These are phyloP conservation scores for Coenobita brevimanus DNA, from an alignment of 1,140 invertebrate genomes.

Conservation along the genomic window DNA sequence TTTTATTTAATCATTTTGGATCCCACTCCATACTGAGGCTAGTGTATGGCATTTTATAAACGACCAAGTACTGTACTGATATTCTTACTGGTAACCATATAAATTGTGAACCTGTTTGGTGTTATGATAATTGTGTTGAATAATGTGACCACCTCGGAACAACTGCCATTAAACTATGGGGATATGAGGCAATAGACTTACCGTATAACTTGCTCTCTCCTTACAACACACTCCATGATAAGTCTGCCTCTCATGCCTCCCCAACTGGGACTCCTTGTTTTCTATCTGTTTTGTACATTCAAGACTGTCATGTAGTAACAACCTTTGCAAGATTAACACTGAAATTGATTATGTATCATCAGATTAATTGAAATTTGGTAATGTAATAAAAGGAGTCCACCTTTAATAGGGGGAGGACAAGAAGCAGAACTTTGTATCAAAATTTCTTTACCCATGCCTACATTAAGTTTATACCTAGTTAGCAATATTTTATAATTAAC, in stretches of 20 bases:
- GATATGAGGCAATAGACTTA: constrained; percentile 40
- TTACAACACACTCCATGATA: constrained; percentile 6
- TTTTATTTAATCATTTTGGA: constrained; percentile 12
- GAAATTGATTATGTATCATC: too few relatives aligned
- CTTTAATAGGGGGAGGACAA: too few relatives aligned
- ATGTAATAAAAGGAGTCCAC: too few relatives aligned
- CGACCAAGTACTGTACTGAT: background rate
- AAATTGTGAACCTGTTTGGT: background rate
- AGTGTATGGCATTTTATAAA: constrained; percentile 23
- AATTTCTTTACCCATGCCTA: constrained; percentile 44
- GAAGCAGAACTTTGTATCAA: constrained; percentile 39
- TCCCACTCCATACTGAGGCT: constrained; percentile 18
- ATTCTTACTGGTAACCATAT: constrained; percentile 4
- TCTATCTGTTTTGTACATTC: too few relatives aligned
- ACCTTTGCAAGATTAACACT: too few relatives aligned
- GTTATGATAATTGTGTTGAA: background rate
- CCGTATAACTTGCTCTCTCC: constrained; percentile 44
- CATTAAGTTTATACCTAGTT: constrained; percentile 59
- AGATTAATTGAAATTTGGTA: too few relatives aligned
- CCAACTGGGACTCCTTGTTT: background rate
- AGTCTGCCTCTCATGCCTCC: constrained; percentile 26
- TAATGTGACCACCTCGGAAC: constrained; percentile 28
- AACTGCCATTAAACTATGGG: constrained; percentile 51
- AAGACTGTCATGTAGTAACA: too few relatives aligned
- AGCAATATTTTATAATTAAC: constrained; percentile 65